These are phyloP conservation scores for Cyclophora albipunctata DNA, from an alignment of 2,888 invertebrate species.

Conservation along the genomic window DNA sequence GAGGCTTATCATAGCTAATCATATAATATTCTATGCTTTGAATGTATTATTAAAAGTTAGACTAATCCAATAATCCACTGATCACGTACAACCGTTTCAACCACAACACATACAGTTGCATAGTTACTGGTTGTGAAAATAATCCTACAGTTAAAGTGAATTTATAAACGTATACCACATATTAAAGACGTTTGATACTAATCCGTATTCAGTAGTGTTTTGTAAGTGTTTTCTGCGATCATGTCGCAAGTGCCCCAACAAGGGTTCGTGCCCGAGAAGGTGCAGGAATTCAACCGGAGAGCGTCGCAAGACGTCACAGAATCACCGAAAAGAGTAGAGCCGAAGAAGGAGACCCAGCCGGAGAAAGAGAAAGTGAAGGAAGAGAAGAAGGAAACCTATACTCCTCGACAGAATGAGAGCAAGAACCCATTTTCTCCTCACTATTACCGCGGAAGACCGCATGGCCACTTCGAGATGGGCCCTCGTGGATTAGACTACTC, in stretches of 20 bases:
- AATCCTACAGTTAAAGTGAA: conserved; percentile 18
- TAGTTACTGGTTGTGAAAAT: conserved; percentile 21
- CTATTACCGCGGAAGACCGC: conserved; percentile 46
- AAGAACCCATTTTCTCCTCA: conserved; percentile 66
- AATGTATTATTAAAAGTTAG: too few species aligned
- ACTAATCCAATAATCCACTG: too few species aligned
- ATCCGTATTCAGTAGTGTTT: conserved; percentile 43
- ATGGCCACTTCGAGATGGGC: conserved; percentile 70
- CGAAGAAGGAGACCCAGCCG: conserved; percentile 47
- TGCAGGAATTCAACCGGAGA: conserved; percentile 61
- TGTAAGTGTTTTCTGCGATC: conserved; percentile 40
- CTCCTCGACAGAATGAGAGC: conserved; percentile 42
- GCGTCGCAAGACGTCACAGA: conserved; percentile 59
- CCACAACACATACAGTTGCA: conserved; percentile 2
- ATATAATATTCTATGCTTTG: too few species aligned
- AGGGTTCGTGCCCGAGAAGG: conserved; percentile 62
- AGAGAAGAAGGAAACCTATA: conserved; percentile 40
- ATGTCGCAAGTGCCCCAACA: conserved; percentile 66
- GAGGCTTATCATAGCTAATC: too few species aligned
- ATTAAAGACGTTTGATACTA: conserved; percentile 37
- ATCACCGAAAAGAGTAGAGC: conserved; percentile 33
- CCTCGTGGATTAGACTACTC: conserved; percentile 67
- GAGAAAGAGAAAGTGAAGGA: conserved; percentile 29
- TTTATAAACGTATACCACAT: conserved; percentile 22
- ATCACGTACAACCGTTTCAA: too few species aligned